Base-by-base conservation (phyloP, 30 jellyfish, hydroid and myxozoan genomes). In the Aurelia aurita complex sp. Pacific region DNA sequence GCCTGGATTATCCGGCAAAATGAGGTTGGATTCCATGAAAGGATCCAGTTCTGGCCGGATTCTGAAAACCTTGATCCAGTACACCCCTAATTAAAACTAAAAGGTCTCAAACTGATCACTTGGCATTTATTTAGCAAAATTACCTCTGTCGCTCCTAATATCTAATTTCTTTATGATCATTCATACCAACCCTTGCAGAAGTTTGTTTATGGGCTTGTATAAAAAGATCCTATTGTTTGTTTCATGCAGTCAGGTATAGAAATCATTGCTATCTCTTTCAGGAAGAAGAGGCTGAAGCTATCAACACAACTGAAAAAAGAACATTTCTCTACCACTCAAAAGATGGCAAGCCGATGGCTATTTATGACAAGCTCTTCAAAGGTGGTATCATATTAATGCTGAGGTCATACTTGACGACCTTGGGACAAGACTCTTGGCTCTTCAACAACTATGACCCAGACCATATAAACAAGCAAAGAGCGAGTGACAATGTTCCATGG, bases 371-470 rank as follows among this genome's bases (percentile, higher is more conserved):
- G 40, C 92, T 88, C 12, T 80, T 88, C 82, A 43, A 60, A 14
- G 89, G 96, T 10, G 61, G 83, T n/a, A 69, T 64, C 12, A 67
- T 87, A 53, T 65, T 71, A 4, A 64, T 67, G 33, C 72, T 87
- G 77, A 69, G 96, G 51, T 73, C 96, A 54, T 87, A 87, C 85
- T 63, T 87, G 32, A 87, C 96, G 36, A 35, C 97, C 13, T 73
- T 76, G 61, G 97, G 89, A 32, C 90, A 82, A 15, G 97, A 88
- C 69, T 79, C 97, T 13, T 88, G 97, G 97, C 80, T 80, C 17
- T 88, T 88, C 69, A 88, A 88, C 50, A 81, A 80, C 75, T 88
- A 88, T 63, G 97, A 88, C 66, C 91, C 91, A 11, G 97, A 88
- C 50, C 87, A 80, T 35, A 15, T 32, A 7, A 88, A 80, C 61